A percentile compares a stretch with the other conserved stretches of the same genome.
Conservation (phyloP, 2,888 invertebrate genomes). For the Drosophila mimetica region DNA sequence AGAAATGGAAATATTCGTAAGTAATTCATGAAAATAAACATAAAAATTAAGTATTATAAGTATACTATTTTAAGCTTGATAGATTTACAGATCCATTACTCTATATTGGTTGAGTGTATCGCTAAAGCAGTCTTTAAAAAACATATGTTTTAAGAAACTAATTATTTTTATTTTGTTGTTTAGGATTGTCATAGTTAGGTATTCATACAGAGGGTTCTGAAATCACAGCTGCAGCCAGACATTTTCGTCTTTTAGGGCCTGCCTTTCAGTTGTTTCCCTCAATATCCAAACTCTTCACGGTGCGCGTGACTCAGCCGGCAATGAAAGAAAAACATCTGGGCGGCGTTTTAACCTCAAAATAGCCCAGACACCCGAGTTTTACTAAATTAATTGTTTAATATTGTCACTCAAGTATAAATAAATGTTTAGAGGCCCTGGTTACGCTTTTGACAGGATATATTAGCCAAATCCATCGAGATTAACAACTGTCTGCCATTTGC, state of each 20-base stretch:
- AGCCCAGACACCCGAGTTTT: not conserved
- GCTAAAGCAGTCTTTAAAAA: too few species aligned
- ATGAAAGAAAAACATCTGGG: constrained; percentile 63
- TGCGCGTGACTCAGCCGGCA: constrained; percentile 75
- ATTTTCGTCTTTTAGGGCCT: not conserved
- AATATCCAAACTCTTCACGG: constrained; percentile 8
- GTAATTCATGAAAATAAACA: not conserved
- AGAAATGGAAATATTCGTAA: not conserved
- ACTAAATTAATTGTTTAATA: not conserved
- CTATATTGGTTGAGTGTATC: too few species aligned
- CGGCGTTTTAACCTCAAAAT: constrained; percentile 79
- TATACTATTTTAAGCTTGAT: too few species aligned
- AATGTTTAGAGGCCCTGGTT: not conserved
- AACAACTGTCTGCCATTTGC: not conserved
- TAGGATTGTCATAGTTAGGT: too few species aligned
- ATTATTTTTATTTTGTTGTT: too few species aligned
- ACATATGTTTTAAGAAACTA: too few species aligned
- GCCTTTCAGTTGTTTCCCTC: not conserved
- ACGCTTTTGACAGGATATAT: not conserved
- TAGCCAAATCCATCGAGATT: not conserved
- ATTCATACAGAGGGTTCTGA: not conserved
- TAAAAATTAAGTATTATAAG: not conserved
- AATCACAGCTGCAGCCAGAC: too few species aligned
- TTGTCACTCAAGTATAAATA: not conserved
- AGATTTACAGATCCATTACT: too few species aligned